These are phyloP conservation scores for Phrynosoma blainvillii DNA, from an alignment of 2,113 vertebrate genomes.

Conservation along the genomic window DNA sequence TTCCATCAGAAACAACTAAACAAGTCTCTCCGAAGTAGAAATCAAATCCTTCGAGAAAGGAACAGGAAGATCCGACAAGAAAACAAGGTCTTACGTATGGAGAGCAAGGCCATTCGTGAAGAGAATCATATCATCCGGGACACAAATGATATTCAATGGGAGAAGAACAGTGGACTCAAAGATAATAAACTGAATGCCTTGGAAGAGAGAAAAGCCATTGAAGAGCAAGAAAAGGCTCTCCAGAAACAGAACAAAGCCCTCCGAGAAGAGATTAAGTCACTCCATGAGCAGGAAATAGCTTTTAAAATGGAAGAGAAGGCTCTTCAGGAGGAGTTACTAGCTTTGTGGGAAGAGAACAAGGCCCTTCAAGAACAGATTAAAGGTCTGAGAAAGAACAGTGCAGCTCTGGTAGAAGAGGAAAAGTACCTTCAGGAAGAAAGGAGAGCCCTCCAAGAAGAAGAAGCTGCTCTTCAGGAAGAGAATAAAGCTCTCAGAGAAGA, in stretches of 20 bases:
- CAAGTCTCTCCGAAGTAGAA: slow-evolving; percentile 14
- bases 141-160: slow-evolving; percentile 28
- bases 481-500: slow-evolving; percentile 37
- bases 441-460: neutral
- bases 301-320: slow-evolving; percentile 48
- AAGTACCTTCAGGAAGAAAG: slow-evolving; percentile 4
- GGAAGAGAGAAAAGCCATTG: slow-evolving; percentile 30
- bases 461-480: slow-evolving; percentile 33
- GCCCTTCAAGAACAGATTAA: slow-evolving; percentile 46
- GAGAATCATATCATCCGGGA: slow-evolving; percentile 27
- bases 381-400: slow-evolving; percentile 34
- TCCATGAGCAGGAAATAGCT: slow-evolving; percentile 34
- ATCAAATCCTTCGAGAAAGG: slow-evolving; percentile 23
- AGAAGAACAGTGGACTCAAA: slow-evolving; percentile 26
- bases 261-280: slow-evolving; percentile 41
- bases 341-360: slow-evolving; percentile 42
- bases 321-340: slow-evolving; percentile 43
- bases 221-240: slow-evolving; percentile 21
- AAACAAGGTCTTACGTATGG: slow-evolving; percentile 23
- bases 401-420: slow-evolving; percentile 5
- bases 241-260: slow-evolving; percentile 45
- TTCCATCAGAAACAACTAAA: neutral
- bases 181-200: neutral
- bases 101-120: slow-evolving; percentile 34
- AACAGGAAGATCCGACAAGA: slow-evolving; percentile 25